Evolutionary conservation across 2,797 vertebrate species (phyloP).

Genomic region (Denticeps clupeoides): DNA sequence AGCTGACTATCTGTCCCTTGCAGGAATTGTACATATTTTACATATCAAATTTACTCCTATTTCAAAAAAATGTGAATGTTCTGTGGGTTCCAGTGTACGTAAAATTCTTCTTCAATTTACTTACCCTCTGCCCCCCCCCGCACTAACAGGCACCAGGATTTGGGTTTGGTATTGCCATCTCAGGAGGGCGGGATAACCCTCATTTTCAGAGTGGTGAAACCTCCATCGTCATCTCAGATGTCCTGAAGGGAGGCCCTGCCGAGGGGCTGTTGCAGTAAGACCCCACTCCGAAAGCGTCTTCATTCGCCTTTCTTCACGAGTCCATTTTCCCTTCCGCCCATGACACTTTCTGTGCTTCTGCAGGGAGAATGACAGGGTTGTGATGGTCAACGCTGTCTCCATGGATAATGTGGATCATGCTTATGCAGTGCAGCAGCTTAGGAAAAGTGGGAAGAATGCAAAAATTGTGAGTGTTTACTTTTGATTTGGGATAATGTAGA

Average conservation of each 20-base stretch:
- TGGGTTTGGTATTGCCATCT: conserved; percentile 98
- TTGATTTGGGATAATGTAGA: too few relatives aligned
- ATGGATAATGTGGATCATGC: conserved; percentile 99
- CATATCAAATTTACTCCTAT: too few relatives aligned
- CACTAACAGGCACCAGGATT: conserved; percentile 84
- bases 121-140: too few relatives aligned
- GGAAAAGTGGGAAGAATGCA: conserved; percentile 97
- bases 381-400: conserved; percentile 97
- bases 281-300: background rate
- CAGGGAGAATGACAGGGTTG: conserved; percentile 97
- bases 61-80: too few relatives aligned
- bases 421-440: conserved; percentile 93
- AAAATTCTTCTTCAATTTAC: too few relatives aligned
- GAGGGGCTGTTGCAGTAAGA: conserved; percentile 95
- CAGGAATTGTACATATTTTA: too few relatives aligned
- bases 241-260: conserved; percentile 93
- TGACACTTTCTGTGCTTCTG: background rate
- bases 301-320: background rate
- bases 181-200: conserved; percentile 96
- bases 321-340: background rate
- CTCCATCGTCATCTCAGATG: conserved; percentile 97
- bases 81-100: too few relatives aligned
- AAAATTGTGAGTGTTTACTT: conserved; percentile 83
- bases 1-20: too few relatives aligned
- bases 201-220: conserved; percentile 99